These are phyloP conservation scores for Babylonia areolata DNA, from an alignment of 1,140 invertebrate genomes.

Conservation along the genomic window DNA sequence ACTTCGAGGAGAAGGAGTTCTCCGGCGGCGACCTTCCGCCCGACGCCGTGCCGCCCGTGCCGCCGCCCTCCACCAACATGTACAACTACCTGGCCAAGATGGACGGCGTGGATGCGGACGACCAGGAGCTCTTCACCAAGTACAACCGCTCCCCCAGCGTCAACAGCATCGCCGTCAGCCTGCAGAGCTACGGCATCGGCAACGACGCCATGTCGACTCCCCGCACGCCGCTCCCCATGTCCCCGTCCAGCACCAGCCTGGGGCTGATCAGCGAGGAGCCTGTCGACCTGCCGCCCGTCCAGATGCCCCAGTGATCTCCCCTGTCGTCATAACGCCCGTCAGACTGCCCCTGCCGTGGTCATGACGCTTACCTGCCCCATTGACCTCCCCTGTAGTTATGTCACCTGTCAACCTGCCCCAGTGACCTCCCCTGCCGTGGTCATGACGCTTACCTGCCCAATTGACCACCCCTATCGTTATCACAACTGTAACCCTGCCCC, in stretches of 20 bases:
- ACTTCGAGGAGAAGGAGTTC: constrained; percentile 23
- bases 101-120: constrained; percentile 9
- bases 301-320: no score
- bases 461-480: neutral
- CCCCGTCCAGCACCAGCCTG: neutral
- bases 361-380: neutral
- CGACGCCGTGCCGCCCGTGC: constrained; percentile 3
- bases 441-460: neutral
- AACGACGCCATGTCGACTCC: neutral
- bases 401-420: neutral
- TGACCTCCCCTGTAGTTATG: neutral
- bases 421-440: neutral
- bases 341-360: neutral
- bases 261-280: constrained; percentile 15
- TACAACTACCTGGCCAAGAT: constrained; percentile 26
- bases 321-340: no score
- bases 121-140: constrained; percentile 9
- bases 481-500: neutral
- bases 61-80: constrained; percentile 25
- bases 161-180: constrained; percentile 28
- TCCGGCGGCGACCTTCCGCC: neutral
- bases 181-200: constrained; percentile 33
- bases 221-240: neutral
- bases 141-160: constrained; percentile 27
- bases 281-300: neutral